Percentiles rank a stretch among this genome's conserved stretches.
These are phyloP conservation scores for Channa argus DNA, from an alignment of 2,113 vertebrate species.

Conservation along the genomic window DNA sequence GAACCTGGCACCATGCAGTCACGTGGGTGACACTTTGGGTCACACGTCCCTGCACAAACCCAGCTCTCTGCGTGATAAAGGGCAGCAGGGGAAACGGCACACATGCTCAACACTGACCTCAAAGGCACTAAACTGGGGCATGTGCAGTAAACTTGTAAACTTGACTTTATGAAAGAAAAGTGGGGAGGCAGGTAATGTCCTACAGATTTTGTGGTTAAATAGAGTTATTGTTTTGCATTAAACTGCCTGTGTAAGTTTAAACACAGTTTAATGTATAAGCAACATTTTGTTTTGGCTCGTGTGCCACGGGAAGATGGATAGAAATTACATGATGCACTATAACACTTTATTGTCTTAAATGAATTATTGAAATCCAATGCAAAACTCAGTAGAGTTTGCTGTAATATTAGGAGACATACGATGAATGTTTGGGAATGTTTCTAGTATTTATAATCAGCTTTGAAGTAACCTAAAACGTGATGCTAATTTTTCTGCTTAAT, in stretches of 20 bases:
- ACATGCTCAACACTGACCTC: slow-evolving; percentile 61
- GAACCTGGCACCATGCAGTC: slow-evolving; percentile 66
- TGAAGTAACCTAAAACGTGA: slow-evolving; percentile 33
- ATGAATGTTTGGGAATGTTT: slow-evolving; percentile 8
- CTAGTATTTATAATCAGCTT: slow-evolving; percentile 26
- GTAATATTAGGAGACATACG: slow-evolving; percentile 1
- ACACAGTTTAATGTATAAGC: too few species aligned
- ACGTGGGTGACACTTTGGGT: slow-evolving; percentile 64
- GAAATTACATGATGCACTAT: slow-evolving; percentile 11
- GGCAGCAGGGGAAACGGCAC: slow-evolving; percentile 59
- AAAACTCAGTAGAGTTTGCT: slow-evolving; percentile 1
- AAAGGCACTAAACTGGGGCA: slow-evolving; percentile 68
- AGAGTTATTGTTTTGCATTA: too few species aligned
- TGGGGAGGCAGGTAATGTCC: slow-evolving; percentile 26
- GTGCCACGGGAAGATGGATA: slow-evolving; percentile 8
- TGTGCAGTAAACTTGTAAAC: slow-evolving; percentile 43
- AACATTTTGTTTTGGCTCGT: neutral
- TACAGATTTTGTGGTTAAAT: too few species aligned
- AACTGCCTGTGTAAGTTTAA: too few species aligned
- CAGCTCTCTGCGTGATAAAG: slow-evolving; percentile 62
- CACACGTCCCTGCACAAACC: slow-evolving; percentile 49
- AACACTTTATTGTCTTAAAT: slow-evolving; percentile 17
- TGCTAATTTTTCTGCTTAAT: slow-evolving; percentile 58
- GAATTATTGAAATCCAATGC: slow-evolving; percentile 24
- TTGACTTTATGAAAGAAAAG: slow-evolving; percentile 46